Evolutionary conservation across 2,113 vertebrate species (phyloP).

Genomic region (Microtus pennsylvanicus): DNA sequence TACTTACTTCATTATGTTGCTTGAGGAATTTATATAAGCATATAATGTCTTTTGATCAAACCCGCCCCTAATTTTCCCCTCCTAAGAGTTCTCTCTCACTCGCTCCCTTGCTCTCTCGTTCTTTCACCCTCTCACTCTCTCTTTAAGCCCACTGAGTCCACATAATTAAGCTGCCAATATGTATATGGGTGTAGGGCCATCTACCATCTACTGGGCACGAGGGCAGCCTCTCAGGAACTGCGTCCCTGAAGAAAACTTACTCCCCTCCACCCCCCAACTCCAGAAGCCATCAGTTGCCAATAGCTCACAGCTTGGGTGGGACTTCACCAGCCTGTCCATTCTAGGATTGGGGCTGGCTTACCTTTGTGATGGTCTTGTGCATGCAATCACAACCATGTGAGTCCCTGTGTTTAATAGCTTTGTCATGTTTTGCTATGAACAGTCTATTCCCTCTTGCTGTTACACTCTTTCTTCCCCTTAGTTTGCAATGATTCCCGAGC

Average conservation of each 20-base stretch:
- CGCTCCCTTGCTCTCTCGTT: background rate
- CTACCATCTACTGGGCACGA: no score
- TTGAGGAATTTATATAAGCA: background rate
- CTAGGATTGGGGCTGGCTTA: background rate
- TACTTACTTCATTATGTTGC: background rate
- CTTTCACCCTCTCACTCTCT: background rate
- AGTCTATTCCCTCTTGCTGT: background rate
- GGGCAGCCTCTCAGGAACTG: no score
- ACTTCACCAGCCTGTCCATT: background rate
- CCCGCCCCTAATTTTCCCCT: no score
- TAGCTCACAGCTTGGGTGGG: background rate
- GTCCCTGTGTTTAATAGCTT: background rate
- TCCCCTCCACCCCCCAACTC: background rate
- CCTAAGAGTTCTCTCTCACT: background rate
- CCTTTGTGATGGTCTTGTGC: background rate
- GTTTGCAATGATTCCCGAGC: background rate
- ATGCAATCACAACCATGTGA: background rate
- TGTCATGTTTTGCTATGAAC: background rate
- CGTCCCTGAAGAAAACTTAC: background rate
- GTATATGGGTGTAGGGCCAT: background rate
- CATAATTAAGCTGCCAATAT: background rate
- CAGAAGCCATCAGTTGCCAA: background rate
- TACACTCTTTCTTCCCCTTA: background rate
- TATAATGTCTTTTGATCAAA: background rate
- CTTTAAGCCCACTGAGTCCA: background rate